Evolutionary conservation across 1,140 invertebrate genomes (phyloP), one percentile per base, ranked within the genome.

Genomic region (Mylabris phalerata): DNA sequence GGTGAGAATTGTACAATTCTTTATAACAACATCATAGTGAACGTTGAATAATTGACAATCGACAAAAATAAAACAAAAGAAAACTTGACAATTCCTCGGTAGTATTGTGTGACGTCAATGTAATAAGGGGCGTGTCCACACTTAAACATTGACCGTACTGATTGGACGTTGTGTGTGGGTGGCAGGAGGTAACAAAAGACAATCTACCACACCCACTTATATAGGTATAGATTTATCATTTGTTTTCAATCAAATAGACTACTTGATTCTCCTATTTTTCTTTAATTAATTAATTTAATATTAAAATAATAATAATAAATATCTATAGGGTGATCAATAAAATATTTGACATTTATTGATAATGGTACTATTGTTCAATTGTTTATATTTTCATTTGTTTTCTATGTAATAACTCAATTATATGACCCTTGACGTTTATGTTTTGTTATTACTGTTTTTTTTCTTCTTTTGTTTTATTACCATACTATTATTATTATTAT

Each of bases 101-200:
- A 38, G 57, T 57, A 54, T 54, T 52, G 54, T 26, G 42, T 59
- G 60, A 59, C 60, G 55, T 59, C 47, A 54, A 32, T 51, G 40
- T 52, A 48, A 48, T 49, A 56, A 47, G 45, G 45, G 61, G 61
- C 57, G 61, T 55, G 61, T 47, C 57, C 32, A 32, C 13, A 25
- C 38, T 43, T 43, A 13, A 19, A 25, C 42, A 43, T 4, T 32
- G 32, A 32, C 32, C 32, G 32, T 32, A 32, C 32, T 32, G 32
- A 60, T 63, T 63, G 61, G 61, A 50, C 57, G 32, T 7, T 4
- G 32, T 32, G 61, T 57, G 61, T 59, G 61, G 61, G 57, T 59
- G 57, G 61, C 54, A 52, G 52, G 57, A 56, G 46, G 32, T 32
- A 32, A 57, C 47, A 57, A 51, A 48, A 39, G 50, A 41, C 38